These are phyloP conservation scores for Ricordea florida DNA, from an alignment of 92 coral and sea anemone genomes.

Conservation along the genomic window DNA sequence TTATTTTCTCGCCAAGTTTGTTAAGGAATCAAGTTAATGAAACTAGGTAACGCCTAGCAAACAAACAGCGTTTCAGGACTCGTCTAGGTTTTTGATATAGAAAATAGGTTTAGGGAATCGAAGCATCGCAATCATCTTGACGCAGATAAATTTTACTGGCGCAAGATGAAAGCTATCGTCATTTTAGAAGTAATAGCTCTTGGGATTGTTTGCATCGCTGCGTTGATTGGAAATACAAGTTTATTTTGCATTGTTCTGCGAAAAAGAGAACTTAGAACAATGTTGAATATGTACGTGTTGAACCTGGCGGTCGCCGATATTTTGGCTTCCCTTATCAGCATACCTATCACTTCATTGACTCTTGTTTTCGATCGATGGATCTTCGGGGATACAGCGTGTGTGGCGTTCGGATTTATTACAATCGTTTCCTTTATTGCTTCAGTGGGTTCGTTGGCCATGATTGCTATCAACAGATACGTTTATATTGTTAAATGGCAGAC, in stretches of 20 bases:
- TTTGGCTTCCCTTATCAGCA: constrained; percentile 53
- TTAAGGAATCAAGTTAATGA: too few relatives aligned
- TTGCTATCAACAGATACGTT: constrained; percentile 53
- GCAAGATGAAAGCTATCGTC: too few relatives aligned
- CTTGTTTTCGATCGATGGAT: constrained; percentile 33
- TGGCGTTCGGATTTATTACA: constrained; percentile 34
- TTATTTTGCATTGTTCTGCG: constrained; percentile 50
- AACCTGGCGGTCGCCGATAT: constrained; percentile 67
- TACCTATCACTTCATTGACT: constrained; percentile 55
- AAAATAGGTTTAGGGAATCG: too few relatives aligned
- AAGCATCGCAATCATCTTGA: too few relatives aligned
- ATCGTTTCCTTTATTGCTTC: constrained; percentile 56
- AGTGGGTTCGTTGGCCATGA: constrained; percentile 46
- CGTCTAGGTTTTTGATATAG: too few relatives aligned
- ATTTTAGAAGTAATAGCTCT: constrained; percentile 38
- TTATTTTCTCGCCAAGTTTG: too few relatives aligned
- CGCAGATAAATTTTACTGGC: too few relatives aligned
- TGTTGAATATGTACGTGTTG: constrained; percentile 45
- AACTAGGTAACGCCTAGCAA: too few relatives aligned
- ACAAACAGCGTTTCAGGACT: too few relatives aligned
- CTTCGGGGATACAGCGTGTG: constrained; percentile 38
- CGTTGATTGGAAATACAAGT: constrained; percentile 50
- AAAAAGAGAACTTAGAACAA: constrained; percentile 45
- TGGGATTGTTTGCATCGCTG: background rate
- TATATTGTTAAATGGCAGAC: constrained; percentile 56